These are phyloP conservation scores for Sinella curviseta DNA, from an alignment of 1,140 invertebrate species.

Conservation along the genomic window DNA sequence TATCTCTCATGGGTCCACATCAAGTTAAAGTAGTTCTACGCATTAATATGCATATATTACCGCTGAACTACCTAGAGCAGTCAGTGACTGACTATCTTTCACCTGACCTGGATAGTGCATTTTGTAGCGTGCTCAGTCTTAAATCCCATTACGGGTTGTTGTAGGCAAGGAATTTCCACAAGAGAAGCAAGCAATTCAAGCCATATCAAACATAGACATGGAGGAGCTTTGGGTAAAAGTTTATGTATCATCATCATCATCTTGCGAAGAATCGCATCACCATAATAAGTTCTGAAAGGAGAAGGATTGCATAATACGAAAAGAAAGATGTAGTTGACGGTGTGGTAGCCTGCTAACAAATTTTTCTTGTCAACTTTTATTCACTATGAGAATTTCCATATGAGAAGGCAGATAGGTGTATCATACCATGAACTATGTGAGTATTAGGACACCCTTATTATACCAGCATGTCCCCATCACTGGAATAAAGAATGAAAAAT, in stretches of 20 bases:
- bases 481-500: no score
- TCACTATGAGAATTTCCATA: neutral
- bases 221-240: neutral
- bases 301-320: neutral
- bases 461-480: neutral
- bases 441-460: neutral
- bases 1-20: no score
- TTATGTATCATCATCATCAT: neutral
- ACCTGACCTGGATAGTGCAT: no score
- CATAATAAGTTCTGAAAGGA: neutral
- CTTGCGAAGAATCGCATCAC: neutral
- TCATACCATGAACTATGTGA: neutral
- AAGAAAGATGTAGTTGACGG: neutral
- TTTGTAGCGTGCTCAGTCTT: no score
- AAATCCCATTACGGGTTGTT: no score
- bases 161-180: no score
- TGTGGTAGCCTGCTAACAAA: neutral
- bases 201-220: neutral
- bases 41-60: no score
- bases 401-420: neutral
- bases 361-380: neutral
- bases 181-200: neutral
- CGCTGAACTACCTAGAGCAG: no score
- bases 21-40: no score
- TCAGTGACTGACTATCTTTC: no score